These are phyloP conservation scores for Caenorhabditis sp. DNA, from an alignment of 2,888 invertebrate genomes.

Conservation along the genomic window DNA sequence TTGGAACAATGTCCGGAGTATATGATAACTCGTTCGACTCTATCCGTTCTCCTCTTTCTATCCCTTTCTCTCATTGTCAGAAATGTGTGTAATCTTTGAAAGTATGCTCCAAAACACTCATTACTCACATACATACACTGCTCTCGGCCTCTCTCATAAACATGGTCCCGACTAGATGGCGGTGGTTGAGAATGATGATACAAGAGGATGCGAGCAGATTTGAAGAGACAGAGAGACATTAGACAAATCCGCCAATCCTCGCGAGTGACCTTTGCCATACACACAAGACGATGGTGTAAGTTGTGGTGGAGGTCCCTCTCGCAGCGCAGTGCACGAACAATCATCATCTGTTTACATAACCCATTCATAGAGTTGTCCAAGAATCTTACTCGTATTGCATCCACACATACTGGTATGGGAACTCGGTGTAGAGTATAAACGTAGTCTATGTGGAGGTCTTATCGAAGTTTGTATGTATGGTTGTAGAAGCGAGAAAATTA, in stretches of 20 bases:
- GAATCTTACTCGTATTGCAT: conserved; percentile 27
- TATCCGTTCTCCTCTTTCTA: conserved; percentile 32
- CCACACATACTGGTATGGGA: not conserved
- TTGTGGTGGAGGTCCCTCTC: conserved; percentile 26
- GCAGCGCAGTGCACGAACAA: conserved; percentile 33
- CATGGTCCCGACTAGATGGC: conserved; percentile 44
- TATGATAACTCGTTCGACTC: conserved; percentile 1
- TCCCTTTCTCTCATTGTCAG: conserved; percentile 11
- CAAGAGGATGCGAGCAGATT: not conserved
- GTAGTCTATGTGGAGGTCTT: not conserved
- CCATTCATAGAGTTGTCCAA: conserved; percentile 35
- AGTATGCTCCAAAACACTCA: conserved; percentile 63
- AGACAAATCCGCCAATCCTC: conserved; percentile 41
- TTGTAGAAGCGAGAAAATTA: too few species aligned
- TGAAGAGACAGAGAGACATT: conserved; percentile 2
- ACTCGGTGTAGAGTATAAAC: not conserved
- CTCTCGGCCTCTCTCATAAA: conserved; percentile 60
- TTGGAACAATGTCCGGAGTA: conserved; percentile 22
- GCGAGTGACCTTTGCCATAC: conserved; percentile 50
- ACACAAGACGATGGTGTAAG: conserved; percentile 50
- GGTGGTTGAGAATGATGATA: conserved; percentile 28
- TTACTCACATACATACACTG: conserved; percentile 62
- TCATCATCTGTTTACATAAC: conserved; percentile 58
- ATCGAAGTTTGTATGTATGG: too few species aligned
- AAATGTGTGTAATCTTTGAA: conserved; percentile 59